These are phyloP conservation scores for Aphidoletes aphidimyza DNA, from an alignment of 2,888 invertebrate species.

Conservation along the genomic window DNA sequence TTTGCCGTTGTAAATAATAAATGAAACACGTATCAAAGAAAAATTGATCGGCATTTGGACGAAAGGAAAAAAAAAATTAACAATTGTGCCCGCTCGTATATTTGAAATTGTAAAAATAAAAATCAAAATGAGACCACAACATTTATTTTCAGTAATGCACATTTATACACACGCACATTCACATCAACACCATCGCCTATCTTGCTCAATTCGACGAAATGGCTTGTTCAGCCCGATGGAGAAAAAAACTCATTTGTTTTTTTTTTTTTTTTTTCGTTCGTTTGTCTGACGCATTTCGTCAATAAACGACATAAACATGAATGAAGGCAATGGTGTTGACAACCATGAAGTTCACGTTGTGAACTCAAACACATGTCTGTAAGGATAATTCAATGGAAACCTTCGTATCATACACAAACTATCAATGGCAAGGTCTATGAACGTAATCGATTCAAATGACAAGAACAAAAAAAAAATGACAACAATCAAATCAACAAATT, in stretches of 20 bases:
- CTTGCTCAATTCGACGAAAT: not conserved
- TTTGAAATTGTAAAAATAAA: no score
- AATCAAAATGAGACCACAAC: no score
- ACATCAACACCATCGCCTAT: no score
- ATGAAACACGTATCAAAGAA: not conserved
- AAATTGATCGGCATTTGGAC: not conserved
- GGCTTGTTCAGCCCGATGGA: no score
- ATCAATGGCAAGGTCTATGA: constrained; percentile 36
- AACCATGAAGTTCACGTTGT: constrained; percentile 25
- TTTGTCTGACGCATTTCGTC: constrained; percentile 25
- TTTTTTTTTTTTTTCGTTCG: not conserved
- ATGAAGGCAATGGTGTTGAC: constrained; percentile 12
- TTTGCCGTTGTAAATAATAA: no score
- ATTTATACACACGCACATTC: no score
- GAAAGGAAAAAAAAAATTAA: no score
- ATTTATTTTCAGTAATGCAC: no score
- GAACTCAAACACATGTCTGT: constrained; percentile 13
- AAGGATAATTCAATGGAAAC: constrained; percentile 4
- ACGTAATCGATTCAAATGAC: not conserved
- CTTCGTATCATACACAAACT: not conserved
- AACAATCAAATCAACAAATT: not conserved
- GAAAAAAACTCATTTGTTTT: not conserved
- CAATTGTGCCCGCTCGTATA: no score
- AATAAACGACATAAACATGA: constrained; percentile 10
- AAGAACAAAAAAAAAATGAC: not conserved